Conservation (phyloP, 2,113 vertebrate genomes). For the Columba livia region DNA sequence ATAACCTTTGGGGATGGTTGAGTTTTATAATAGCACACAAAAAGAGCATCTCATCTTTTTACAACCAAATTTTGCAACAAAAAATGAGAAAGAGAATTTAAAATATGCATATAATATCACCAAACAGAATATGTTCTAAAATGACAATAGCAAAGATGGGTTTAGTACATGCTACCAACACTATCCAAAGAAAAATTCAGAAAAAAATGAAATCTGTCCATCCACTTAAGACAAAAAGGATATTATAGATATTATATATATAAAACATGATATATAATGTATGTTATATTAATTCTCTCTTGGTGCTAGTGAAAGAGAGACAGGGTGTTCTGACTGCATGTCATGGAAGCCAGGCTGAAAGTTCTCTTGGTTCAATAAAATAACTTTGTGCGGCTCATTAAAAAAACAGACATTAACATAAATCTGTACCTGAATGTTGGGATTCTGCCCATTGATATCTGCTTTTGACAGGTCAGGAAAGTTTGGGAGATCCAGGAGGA, state of each 20-base stretch:
- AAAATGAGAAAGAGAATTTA: neutral
- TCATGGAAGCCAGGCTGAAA: neutral
- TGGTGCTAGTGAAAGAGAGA: neutral
- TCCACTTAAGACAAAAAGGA: neutral
- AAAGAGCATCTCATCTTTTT: neutral
- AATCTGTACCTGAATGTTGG: conserved; percentile 92
- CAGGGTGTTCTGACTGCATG: neutral
- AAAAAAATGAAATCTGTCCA: neutral
- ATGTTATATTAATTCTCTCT: neutral
- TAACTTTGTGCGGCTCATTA: neutral
- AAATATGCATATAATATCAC: neutral
- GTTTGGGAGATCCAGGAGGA: conserved; percentile 93
- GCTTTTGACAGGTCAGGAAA: conserved; percentile 97
- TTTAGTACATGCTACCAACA: neutral
- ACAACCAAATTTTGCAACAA: neutral
- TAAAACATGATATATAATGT: neutral
- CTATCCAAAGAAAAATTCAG: neutral
- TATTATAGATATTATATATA: neutral
- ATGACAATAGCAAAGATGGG: neutral
- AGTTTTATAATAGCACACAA: neutral
- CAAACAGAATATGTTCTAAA: neutral
- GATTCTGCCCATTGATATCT: conserved; percentile 95
- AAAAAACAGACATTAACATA: neutral
- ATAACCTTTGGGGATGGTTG: neutral
- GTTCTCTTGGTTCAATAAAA: neutral